Evolutionary conservation across 2,888 invertebrate genomes (phyloP), one percentile per base, ranked within the genome.

Genomic region (Leptogaster cylindrica): DNA sequence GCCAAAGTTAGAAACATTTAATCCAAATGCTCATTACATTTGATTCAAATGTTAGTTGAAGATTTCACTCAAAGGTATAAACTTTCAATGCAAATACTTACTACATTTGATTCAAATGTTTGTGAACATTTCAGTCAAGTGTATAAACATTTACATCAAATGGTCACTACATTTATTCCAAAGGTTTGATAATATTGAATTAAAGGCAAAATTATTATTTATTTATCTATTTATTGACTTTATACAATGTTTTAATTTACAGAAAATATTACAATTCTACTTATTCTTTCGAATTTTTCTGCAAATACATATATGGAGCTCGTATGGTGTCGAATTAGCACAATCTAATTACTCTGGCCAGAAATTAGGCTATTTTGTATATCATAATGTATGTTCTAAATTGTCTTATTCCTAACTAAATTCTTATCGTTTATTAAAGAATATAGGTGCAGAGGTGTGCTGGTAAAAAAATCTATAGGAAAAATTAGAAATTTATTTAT

Each of bases 371-470:
- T 10, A 31, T 7, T 31, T 7, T 31, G 6, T 31, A 31, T 31
- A 7, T 31, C 31, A 31, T 31, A 31, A 31, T 5, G 5, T 14
- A 4, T 14, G 18, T 14, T 14, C 18, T 61, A 61, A 12, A 63
- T 16, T 10, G 18, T 14, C 33, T 64, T 48, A 10, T 64, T 64
- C 27, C 64, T 64, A 7, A 64, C 14, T 5, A 44, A 48, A n/a
- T 23, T n/a, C 33, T 64, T 44, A 18, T 18, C 48, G 20, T 23
- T 44, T 23, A 33, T 20, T 12, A 64, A 64, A 64, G 46, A 41
- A 48, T 64, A 64, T 14, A 64, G n/a, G 10, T 64, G 64, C 8
- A 64, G 46, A 7, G 50, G 64, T 10, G 33, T 10, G 23, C 64
- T 64, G 20, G 46, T 44, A 20, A 48, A 64, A 64, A 12, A 48